Percentiles rank a stretch among this genome's conserved stretches.
These are phyloP conservation scores for Tryphoninae sp. DNA, from an alignment of 2,888 invertebrate species.

Conservation along the genomic window DNA sequence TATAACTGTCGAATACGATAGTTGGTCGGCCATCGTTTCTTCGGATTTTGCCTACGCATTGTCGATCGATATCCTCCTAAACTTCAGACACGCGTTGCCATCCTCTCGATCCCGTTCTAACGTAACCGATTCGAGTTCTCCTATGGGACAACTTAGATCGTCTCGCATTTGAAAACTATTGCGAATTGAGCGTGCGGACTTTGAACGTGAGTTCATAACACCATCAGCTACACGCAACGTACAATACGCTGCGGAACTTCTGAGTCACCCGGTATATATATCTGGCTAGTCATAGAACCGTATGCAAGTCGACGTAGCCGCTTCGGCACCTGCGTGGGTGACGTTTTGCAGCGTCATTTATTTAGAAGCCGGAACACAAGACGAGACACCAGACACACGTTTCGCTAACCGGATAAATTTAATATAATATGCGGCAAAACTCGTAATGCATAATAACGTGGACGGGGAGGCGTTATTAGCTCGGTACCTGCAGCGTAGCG, in stretches of 20 bases:
- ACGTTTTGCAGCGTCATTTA: slow-evolving; percentile 17
- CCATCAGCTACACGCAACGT: no score
- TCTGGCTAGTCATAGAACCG: neutral
- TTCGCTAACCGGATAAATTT: slow-evolving; percentile 33
- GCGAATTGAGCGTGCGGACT: no score
- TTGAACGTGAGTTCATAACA: no score
- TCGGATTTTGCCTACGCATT: no score
- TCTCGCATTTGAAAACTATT: no score
- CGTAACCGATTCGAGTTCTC: neutral
- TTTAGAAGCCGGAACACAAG: slow-evolving; percentile 37
- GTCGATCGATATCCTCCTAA: no score
- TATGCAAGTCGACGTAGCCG: slow-evolving; percentile 6
- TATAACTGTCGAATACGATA: no score
- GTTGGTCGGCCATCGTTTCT: no score
- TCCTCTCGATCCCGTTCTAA: no score
- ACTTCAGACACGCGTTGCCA: no score
- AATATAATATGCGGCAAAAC: slow-evolving; percentile 14
- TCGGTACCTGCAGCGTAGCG: slow-evolving; percentile 8
- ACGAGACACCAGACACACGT: neutral
- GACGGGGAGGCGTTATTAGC: slow-evolving; percentile 3
- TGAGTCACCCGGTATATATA: neutral
- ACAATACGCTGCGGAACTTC: no score
- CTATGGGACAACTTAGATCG: no score
- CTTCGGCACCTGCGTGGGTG: slow-evolving; percentile 44
- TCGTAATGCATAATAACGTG: neutral